A percentile compares a stretch with the other conserved stretches of the same genome.
Conservation (phyloP, 1,140 invertebrate species). For the Drosophila prosaltans region DNA sequence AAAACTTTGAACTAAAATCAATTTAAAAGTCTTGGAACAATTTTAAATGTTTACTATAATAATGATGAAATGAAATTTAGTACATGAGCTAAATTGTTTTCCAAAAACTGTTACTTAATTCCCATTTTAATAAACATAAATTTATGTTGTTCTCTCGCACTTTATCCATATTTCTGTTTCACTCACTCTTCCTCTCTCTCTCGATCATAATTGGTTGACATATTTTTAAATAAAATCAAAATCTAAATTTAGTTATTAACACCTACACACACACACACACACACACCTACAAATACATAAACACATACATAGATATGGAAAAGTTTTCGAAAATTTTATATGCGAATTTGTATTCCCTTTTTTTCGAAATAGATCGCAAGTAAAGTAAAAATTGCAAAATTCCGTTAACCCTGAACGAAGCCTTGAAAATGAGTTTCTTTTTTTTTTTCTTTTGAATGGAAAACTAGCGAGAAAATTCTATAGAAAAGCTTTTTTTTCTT, state of each 20-base stretch:
- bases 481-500: slow-evolving; percentile 3
- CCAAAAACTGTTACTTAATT: not conserved
- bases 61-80: no score
- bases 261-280: slow-evolving; percentile 12
- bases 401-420: slow-evolving; percentile 8
- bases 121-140: not conserved
- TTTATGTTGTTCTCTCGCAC: not conserved
- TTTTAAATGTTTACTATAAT: no score
- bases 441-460: not conserved
- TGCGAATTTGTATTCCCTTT: not conserved
- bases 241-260: slow-evolving; percentile 8
- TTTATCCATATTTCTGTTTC: not conserved
- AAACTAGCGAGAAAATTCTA: not conserved
- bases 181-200: not conserved
- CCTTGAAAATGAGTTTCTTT: slow-evolving; percentile 2
- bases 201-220: slow-evolving; percentile 37
- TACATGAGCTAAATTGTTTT: not conserved
- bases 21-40: no score
- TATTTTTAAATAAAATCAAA: slow-evolving; percentile 25
- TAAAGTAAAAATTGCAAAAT: not conserved
- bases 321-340: not conserved
- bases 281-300: slow-evolving; percentile 18
- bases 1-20: no score
- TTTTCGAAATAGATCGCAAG: not conserved
- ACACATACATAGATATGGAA: not conserved